Evolutionary conservation across 2,888 invertebrate species (phyloP), one percentile per base, ranked within the genome.

Genomic region (Cyaniris semiargus): DNA sequence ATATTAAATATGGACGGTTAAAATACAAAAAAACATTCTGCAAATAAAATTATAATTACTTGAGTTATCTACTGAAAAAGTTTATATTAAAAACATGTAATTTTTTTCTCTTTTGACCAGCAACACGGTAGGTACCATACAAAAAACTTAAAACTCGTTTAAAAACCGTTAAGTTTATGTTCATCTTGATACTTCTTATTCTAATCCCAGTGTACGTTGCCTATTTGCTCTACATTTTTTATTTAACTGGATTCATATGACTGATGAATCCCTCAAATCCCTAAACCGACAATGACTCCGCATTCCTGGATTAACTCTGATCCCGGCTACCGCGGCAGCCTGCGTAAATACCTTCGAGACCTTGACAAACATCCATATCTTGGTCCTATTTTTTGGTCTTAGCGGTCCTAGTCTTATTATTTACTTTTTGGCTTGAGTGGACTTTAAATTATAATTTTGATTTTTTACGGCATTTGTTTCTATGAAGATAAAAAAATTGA

Each of bases 201-300:
- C 38, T 27, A 66, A 23, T 66, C 27, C 66, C 27, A 13, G 27
- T 21, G 8, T 8, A 58, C 21, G 21, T 27, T 27, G 15, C 60
- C 3, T 60, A 58, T 60, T 60, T 60, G 23, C 60, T 75, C 72
- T 13, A 48, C 7, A 3, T 15, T 66, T 53, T 76, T 71, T 76
- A 31, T 34, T 27, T 31, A 66, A 44, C 58, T 70, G 66, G 77
- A 78, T 70, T 78, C 71, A 60, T 60, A 75, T 56, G 75, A n/a
- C n/a, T 56, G 58, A 79, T 78, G 79, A 74, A 80, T 79, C 80
- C 79, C 78, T 79, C 78, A 80, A 85, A 85, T 84, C 85, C 86
- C 79, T 83, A 82, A 84, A 86, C 85, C 83, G 84, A 85, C 84
- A 85, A 81, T 81, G 84, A 81, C 83, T 84, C 85, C 83, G 85